Evolutionary conservation across 2,888 invertebrate species (phyloP).

Genomic region (Sycophila texana): DNA sequence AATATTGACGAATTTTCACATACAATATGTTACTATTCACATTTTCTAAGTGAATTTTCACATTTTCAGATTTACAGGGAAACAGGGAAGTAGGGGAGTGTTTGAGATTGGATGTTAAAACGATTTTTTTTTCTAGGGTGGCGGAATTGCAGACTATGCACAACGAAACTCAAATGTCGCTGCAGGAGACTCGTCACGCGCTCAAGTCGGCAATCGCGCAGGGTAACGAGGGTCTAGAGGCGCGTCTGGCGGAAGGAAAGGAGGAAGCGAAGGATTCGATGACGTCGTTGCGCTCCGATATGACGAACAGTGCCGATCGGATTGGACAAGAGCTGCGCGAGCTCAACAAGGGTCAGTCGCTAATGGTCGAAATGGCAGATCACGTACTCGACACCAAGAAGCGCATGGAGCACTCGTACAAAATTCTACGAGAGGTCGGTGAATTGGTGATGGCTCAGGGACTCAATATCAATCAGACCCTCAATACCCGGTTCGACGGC

Average conservation of each 20-base stretch:
- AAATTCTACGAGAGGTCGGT: constrained; percentile 86
- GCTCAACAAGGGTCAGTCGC: constrained; percentile 85
- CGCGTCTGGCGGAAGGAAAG: constrained; percentile 78
- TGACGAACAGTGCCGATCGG: constrained; percentile 67
- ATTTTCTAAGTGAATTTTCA: no score
- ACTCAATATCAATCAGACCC: constrained; percentile 81
- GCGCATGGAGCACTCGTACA: constrained; percentile 89
- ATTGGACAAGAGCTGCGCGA: constrained; percentile 74
- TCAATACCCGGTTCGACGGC: constrained; percentile 83
- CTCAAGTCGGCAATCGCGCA: constrained; percentile 69
- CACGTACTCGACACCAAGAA: constrained; percentile 90
- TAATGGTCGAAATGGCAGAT: constrained; percentile 89
- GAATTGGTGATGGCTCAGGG: constrained; percentile 83
- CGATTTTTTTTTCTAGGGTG: constrained; percentile 58
- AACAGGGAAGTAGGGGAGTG: not conserved
- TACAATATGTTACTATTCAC: no score
- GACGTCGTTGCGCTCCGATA: constrained; percentile 59
- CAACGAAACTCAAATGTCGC: constrained; percentile 80
- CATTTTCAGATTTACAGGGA: no score
- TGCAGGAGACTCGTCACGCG: constrained; percentile 78
- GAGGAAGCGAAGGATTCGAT: constrained; percentile 79
- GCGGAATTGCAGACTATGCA: constrained; percentile 78
- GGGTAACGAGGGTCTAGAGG: constrained; percentile 76
- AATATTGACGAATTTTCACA: no score
- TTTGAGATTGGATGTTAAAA: constrained; percentile 1